These are phyloP conservation scores for Megaceryle maxima DNA, from an alignment of 2,113 vertebrate species.

Conservation along the genomic window DNA sequence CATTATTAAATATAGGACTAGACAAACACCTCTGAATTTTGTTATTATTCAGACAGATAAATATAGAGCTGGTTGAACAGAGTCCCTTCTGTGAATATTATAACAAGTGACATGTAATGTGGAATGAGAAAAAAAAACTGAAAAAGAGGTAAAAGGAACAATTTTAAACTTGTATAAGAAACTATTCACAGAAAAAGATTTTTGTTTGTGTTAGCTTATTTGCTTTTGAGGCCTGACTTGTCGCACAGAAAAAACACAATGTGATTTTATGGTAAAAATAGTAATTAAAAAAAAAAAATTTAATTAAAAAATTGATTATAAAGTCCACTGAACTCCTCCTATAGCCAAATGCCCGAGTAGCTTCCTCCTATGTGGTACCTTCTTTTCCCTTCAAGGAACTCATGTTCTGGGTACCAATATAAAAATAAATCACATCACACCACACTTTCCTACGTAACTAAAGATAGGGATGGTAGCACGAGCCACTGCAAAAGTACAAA, in stretches of 20 bases:
- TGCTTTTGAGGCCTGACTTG: not conserved
- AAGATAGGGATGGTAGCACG: not conserved
- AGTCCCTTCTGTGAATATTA: slow-evolving; percentile 45
- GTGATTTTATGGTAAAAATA: not conserved
- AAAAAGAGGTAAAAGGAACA: not conserved
- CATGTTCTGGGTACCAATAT: not conserved
- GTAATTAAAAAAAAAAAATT: not conserved
- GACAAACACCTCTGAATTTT: slow-evolving; percentile 47
- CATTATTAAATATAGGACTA: slow-evolving; percentile 37
- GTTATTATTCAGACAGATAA: slow-evolving; percentile 51
- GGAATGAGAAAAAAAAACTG: not conserved
- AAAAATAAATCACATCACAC: not conserved
- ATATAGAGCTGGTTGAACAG: slow-evolving; percentile 37
- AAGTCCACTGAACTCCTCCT: not conserved
- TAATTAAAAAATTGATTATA: not conserved
- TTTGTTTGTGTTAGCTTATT: not conserved
- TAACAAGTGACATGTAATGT: slow-evolving; percentile 3
- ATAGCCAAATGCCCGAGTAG: not conserved
- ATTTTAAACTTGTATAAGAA: not conserved
- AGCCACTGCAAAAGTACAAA: not conserved
- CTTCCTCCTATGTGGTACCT: not conserved
- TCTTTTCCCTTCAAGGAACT: not conserved
- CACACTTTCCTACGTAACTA: not conserved
- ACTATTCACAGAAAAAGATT: not conserved
- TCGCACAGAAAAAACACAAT: not conserved